Conservation (phyloP, 2,888 invertebrate genomes). For the Catotricha subobsoleta region DNA sequence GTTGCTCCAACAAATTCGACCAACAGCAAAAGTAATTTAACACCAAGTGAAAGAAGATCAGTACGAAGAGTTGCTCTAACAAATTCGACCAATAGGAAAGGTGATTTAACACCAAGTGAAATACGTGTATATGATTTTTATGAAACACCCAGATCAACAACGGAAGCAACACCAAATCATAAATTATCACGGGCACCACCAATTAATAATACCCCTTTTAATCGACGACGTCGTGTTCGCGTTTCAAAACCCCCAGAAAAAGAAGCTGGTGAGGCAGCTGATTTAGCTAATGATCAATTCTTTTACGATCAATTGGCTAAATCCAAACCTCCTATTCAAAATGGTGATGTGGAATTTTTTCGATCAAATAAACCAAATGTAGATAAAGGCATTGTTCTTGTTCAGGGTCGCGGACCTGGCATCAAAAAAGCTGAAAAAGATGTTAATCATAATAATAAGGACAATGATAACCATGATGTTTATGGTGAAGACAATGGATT, state of each 20-base stretch:
- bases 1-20: too few relatives aligned
- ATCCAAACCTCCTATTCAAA: constrained; percentile 4
- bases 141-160: neutral
- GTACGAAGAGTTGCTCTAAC: too few relatives aligned
- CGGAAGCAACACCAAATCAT: too few relatives aligned
- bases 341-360: constrained; percentile 9
- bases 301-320: constrained; percentile 7
- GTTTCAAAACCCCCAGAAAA: too few relatives aligned
- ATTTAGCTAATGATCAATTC: constrained; percentile 10
- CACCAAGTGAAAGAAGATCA: constrained; percentile 3
- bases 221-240: too few relatives aligned
- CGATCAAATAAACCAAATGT: constrained; percentile 7
- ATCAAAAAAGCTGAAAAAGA: neutral
- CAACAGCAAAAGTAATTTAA: neutral
- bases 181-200: too few relatives aligned
- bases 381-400: neutral
- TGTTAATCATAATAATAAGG: neutral
- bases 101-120: constrained; percentile 1
- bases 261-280: constrained; percentile 11
- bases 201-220: too few relatives aligned
- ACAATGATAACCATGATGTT: constrained; percentile 4
- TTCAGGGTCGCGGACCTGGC: neutral
- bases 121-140: constrained; percentile 7
- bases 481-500: neutral
- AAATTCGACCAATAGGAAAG: neutral